phyloP scores from a whole-genome alignment of 2,888 invertebrate species.

The Epinotia nisella region DNA sequence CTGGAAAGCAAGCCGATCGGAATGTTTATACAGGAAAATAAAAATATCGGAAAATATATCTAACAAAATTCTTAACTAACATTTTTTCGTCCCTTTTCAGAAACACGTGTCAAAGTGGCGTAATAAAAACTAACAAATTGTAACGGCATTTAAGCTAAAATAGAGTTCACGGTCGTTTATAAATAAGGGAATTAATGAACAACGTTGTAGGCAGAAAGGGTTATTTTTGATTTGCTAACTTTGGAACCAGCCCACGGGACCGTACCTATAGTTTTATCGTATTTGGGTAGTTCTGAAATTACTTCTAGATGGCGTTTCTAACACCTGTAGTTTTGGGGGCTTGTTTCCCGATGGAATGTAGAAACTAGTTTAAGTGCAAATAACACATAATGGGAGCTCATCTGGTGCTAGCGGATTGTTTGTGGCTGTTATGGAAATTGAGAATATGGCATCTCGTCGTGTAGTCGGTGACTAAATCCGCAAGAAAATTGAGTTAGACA shows the following conservation, averaged over 20 bases:
- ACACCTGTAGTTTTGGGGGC: background rate
- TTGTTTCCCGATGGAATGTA: background rate
- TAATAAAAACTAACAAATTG: no score
- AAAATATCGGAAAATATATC: no score
- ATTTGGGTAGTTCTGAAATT: background rate
- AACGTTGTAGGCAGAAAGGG: background rate
- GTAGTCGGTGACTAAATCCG: background rate
- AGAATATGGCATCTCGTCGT: background rate
- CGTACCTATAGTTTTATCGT: background rate
- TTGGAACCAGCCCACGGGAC: slow-evolving; percentile 1
- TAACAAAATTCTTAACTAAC: no score
- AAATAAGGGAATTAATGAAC: background rate
- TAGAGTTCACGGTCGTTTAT: background rate
- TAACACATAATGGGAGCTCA: slow-evolving; percentile 1
- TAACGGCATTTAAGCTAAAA: no score
- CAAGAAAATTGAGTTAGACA: no score
- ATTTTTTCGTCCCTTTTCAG: no score
- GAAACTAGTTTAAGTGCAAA: slow-evolving; percentile 7
- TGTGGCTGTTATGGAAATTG: background rate
- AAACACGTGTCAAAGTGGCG: no score
- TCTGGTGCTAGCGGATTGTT: background rate
- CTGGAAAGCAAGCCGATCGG: no score
- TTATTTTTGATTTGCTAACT: background rate
- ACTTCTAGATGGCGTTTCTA: background rate
- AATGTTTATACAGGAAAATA: no score